Conservation (phyloP, 1,140 invertebrate species). For the Aphaenogaster rudis region DNA sequence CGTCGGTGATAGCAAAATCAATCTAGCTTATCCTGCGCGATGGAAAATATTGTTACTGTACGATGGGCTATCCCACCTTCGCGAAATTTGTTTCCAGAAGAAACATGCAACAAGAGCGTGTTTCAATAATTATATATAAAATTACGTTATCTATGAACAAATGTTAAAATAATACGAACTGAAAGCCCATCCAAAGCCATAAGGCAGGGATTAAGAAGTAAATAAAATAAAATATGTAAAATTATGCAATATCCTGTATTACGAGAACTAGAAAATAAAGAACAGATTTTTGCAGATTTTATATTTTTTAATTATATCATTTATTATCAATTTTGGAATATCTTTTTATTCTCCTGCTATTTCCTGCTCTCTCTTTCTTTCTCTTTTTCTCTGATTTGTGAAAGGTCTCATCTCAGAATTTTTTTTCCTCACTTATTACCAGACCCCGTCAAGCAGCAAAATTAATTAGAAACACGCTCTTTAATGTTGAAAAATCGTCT, state of each 20-base stretch:
- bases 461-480: constrained; percentile 12
- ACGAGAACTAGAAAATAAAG: not conserved
- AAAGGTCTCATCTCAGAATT: not conserved
- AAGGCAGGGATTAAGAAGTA: too few relatives aligned
- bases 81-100: not conserved
- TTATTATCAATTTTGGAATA: not conserved
- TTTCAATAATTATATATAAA: not conserved
- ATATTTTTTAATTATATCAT: not conserved
- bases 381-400: not conserved
- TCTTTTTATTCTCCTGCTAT: not conserved
- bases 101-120: not conserved
- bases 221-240: not conserved
- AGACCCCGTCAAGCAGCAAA: not conserved
- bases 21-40: not conserved
- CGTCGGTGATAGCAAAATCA: not conserved
- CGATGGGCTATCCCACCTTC: not conserved
- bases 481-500: not conserved
- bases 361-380: not conserved
- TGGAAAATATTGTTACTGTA: not conserved
- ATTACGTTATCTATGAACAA: too few relatives aligned
- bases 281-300: not conserved
- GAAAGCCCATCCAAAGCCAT: too few relatives aligned
- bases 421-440: not conserved
- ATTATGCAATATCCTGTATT: not conserved
- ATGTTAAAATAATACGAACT: too few relatives aligned